Base-by-base conservation (phyloP, 2,797 vertebrate genomes). In the Leontocebus nigricollis region DNA sequence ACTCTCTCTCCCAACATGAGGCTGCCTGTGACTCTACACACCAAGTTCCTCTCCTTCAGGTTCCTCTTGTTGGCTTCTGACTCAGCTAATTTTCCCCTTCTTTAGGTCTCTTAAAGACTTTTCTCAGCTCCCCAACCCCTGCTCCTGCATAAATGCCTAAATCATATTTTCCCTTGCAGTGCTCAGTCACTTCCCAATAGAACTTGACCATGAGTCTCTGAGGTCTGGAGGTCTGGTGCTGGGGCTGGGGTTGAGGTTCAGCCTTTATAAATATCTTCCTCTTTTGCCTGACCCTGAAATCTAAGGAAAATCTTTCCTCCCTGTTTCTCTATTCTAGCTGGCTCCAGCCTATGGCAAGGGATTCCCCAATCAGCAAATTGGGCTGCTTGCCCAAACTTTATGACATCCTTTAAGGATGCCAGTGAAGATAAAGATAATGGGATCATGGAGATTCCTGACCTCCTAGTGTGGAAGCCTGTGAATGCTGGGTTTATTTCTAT, bases 1-100 rank as follows among this genome's bases (percentile, higher is more conserved):
- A 30, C 15, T 90, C 41, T 72, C 50, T 59, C 55, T 89, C 67
- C 41, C 59, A 52, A 44, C 14, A 26, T 72, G 72, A 96, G 90
- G 80, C 79, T 81, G 73, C 64, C 61, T 91, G 46, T 85, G 80
- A 81, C 76, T 73, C 67, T 33, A 15, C 72, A 72, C 50, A 67
- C 90, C 82, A 84, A 97, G 94, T 97, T 97, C 97, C 97, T 90
- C 90, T 87, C 70, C 70, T 22, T 67, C 57, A 17, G 94, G 82
- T 97, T 97, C 97, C 97, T 97, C 97, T 97, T 95, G 59, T 26
- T 52, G 70, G 89, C 59, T 79, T 98, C 97, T 98, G 97, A 98
- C 95, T 98, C 98, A 98, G 97, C 94, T 83, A 39, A 83, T 96
- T 95, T 97, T 80, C 97, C 96, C 95, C 95, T 86, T 52, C 87